A percentile compares a stretch with the other conserved stretches of the same genome.
phyloP scores from a whole-genome alignment of 2,113 vertebrate genomes.

The Ammospiza caudacuta region DNA sequence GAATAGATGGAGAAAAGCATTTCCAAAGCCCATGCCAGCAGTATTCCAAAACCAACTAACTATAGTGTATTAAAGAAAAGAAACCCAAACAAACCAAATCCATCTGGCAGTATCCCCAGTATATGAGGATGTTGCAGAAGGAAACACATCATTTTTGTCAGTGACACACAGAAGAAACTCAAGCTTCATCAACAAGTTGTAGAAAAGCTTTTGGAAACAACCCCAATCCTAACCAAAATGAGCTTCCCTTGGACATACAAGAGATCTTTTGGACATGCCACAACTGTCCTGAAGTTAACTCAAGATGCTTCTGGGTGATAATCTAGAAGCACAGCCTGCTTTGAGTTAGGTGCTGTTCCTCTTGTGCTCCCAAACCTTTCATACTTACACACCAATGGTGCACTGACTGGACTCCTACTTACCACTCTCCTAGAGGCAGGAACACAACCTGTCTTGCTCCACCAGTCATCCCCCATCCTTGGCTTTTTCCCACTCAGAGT shows the following conservation, averaged over 20 bases:
- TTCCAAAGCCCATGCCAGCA: not conserved
- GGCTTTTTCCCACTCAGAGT: not conserved
- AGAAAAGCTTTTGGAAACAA: not conserved
- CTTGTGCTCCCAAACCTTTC: not conserved
- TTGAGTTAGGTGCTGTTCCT: not conserved
- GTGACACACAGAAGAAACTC: not conserved
- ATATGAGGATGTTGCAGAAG: not conserved
- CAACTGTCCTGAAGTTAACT: not conserved
- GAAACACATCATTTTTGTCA: not conserved
- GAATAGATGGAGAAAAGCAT: not conserved
- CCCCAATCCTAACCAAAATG: not conserved
- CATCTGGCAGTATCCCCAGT: not conserved
- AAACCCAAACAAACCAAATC: not conserved
- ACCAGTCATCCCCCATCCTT: not conserved
- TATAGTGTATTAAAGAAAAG: not conserved
- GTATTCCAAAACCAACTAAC: not conserved
- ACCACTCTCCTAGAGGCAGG: not conserved
- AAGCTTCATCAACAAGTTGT: not conserved
- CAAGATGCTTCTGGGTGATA: not conserved
- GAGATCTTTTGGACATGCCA: not conserved
- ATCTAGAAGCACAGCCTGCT: not conserved
- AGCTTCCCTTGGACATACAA: not conserved
- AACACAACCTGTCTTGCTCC: not conserved
- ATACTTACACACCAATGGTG: not conserved
- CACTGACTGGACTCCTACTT: not conserved